Conservation (phyloP, 2,888 invertebrate genomes). For the Ennomos fuscantarius region DNA sequence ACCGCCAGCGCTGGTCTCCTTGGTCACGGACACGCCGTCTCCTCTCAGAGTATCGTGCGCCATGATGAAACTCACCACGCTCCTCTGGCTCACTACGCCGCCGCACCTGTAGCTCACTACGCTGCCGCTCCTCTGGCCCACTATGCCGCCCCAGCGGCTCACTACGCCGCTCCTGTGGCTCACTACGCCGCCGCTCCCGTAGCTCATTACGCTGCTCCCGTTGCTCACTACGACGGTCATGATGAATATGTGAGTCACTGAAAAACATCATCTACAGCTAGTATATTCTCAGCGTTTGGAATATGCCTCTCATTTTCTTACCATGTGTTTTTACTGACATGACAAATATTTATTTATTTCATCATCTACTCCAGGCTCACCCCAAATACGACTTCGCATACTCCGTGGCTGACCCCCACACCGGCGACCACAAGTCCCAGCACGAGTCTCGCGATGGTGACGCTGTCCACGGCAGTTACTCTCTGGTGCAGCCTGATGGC, state of each 20-base stretch:
- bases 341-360: neutral
- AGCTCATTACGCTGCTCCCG: conserved; percentile 46
- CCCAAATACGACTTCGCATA: conserved; percentile 80
- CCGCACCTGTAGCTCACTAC: conserved; percentile 45
- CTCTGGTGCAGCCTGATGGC: conserved; percentile 81
- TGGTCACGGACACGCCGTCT: conserved; percentile 54
- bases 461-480: conserved; percentile 86
- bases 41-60: conserved; percentile 68
- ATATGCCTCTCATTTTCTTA: too few relatives aligned
- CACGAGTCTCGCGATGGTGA: conserved; percentile 82
- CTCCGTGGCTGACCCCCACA: conserved; percentile 83
- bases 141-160: conserved; percentile 49
- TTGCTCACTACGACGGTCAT: conserved; percentile 48
- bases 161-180: conserved; percentile 39
- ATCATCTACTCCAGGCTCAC: conserved; percentile 52
- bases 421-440: conserved; percentile 85
- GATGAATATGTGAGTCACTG: conserved; percentile 48
- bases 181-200: conserved; percentile 45
- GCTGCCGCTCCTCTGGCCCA: conserved; percentile 38
- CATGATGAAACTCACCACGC: conserved; percentile 57
- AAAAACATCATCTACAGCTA: neutral
- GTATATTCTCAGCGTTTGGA: too few relatives aligned
- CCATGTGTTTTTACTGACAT: too few relatives aligned
- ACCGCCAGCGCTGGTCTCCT: conserved; percentile 75
- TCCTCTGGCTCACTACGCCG: conserved; percentile 40